Evolutionary conservation across 92 coral and sea anemone genomes (phyloP).

Genomic region (Blastomussa wellsi): DNA sequence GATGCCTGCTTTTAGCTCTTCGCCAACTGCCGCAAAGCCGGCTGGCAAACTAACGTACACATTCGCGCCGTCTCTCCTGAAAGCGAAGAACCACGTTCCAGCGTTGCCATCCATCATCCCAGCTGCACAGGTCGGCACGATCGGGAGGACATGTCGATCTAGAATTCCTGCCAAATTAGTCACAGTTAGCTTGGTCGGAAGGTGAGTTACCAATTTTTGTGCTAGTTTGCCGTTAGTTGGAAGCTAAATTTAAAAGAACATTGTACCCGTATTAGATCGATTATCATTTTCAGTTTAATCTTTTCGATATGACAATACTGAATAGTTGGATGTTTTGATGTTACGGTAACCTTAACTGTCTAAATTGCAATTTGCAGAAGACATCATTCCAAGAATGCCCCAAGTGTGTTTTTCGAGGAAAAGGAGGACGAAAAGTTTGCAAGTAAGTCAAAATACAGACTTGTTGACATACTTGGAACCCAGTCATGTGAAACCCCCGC

Average conservation of each 20-base stretch:
- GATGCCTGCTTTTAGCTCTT: constrained; percentile 36
- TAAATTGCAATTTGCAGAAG: constrained; percentile 30
- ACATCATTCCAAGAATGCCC: constrained; percentile 36
- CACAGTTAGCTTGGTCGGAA: constrained; percentile 75
- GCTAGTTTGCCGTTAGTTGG: background rate
- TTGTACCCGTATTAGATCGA: too few relatives aligned
- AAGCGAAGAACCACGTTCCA: constrained; percentile 30
- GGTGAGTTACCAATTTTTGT: constrained; percentile 45
- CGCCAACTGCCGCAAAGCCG: constrained; percentile 39
- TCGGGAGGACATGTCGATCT: constrained; percentile 35
- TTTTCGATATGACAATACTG: too few relatives aligned
- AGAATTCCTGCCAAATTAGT: constrained; percentile 63
- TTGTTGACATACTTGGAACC: background rate
- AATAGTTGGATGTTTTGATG: background rate
- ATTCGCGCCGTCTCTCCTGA: constrained; percentile 45
- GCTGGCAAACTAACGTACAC: constrained; percentile 42
- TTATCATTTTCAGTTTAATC: too few relatives aligned
- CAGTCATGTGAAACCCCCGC: too few relatives aligned
- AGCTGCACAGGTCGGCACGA: constrained; percentile 33
- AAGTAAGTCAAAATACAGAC: constrained; percentile 21
- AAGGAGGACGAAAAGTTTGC: constrained; percentile 44
- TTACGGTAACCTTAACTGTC: background rate
- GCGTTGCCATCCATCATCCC: constrained; percentile 41
- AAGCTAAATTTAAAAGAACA: background rate
- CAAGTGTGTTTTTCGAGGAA: constrained; percentile 39